phyloP scores from a whole-genome alignment of 2,888 invertebrate species.

The Xanthorhoe spadicearia region DNA sequence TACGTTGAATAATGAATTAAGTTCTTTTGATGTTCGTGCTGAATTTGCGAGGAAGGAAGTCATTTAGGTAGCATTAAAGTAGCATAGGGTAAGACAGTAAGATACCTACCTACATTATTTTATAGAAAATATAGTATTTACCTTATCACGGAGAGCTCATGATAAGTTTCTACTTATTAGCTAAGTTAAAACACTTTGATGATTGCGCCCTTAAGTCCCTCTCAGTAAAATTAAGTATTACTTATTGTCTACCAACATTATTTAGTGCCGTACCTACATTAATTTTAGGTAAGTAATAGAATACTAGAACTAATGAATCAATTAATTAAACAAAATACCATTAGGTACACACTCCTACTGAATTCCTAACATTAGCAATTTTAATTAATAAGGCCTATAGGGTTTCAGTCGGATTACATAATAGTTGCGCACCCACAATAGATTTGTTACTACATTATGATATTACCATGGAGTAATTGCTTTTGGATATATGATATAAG shows the following conservation, averaged over 20 bases:
- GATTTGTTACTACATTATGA: too few species aligned
- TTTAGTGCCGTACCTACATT: too few species aligned
- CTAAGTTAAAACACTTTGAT: too few species aligned
- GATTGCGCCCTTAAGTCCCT: too few species aligned
- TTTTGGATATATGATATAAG: too few species aligned
- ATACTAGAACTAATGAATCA: not conserved
- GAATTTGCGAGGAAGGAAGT: slow-evolving; percentile 14
- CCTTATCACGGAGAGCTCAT: too few species aligned
- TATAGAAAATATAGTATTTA: too few species aligned
- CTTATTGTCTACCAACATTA: too few species aligned
- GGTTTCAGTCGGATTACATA: slow-evolving; percentile 2
- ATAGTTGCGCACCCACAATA: not conserved
- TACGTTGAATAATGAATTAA: slow-evolving; percentile 14
- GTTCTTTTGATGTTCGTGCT: not conserved
- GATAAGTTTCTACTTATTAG: too few species aligned
- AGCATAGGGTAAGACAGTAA: not conserved
- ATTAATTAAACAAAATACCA: slow-evolving; percentile 7
- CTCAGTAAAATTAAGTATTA: too few species aligned
- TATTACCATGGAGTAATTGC: too few species aligned
- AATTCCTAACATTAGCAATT: slow-evolving; percentile 14
- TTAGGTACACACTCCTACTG: not conserved
- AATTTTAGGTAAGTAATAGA: not conserved
- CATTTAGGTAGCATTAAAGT: not conserved
- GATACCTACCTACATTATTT: too few species aligned
- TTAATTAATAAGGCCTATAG: slow-evolving; percentile 14